These are phyloP conservation scores for Silurus glanis DNA, from an alignment of 2,113 vertebrate species.

Conservation along the genomic window DNA sequence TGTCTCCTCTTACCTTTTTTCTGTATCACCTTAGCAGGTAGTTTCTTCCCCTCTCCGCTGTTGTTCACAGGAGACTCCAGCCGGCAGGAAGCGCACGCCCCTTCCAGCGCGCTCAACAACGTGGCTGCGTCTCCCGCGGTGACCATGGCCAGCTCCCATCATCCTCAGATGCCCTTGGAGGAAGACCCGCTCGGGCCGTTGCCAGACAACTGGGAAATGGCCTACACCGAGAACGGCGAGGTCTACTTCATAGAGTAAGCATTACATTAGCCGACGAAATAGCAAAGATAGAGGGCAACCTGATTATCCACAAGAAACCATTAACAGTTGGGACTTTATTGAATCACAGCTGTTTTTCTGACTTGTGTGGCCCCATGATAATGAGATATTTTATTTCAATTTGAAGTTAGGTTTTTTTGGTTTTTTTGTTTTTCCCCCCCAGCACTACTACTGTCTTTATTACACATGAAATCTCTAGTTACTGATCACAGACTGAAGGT, in stretches of 20 bases:
- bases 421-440: neutral
- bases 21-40: conserved; percentile 73
- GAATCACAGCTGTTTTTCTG: neutral
- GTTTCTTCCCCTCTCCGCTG: conserved; percentile 72
- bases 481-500: neutral
- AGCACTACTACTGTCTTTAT: conserved; percentile 2
- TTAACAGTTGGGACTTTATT: neutral
- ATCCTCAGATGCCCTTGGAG: conserved; percentile 65
- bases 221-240: conserved; percentile 97
- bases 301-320: conserved; percentile 21
- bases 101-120: conserved; percentile 76
- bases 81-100: conserved; percentile 86
- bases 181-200: conserved; percentile 91
- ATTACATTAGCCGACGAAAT: conserved; percentile 3
- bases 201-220: conserved; percentile 99
- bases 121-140: conserved; percentile 82
- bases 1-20: conserved; percentile 54
- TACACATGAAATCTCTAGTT: neutral
- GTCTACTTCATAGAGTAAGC: conserved; percentile 98
- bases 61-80: conserved; percentile 86
- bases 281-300: neutral
- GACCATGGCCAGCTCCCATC: conserved; percentile 88
- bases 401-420: neutral
- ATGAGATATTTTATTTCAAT: neutral
- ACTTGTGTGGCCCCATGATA: neutral